These are phyloP conservation scores for Porites cylindrica DNA, from an alignment of 92 coral and sea anemone genomes.

Conservation along the genomic window DNA sequence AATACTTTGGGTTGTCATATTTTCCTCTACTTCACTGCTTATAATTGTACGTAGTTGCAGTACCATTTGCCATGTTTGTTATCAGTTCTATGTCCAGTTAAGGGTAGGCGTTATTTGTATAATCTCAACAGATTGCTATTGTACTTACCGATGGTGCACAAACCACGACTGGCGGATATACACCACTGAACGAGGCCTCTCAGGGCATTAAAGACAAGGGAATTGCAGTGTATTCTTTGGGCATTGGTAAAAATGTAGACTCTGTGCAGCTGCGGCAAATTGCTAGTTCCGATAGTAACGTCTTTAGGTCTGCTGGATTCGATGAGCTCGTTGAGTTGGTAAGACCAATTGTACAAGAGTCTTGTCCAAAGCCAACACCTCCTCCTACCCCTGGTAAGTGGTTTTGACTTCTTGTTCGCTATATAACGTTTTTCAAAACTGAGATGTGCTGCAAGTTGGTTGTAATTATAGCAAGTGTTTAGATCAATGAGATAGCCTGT, in stretches of 20 bases:
- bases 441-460: too few relatives aligned
- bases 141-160: slow-evolving; percentile 70
- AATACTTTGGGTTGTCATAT: too few relatives aligned
- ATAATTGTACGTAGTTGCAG: too few relatives aligned
- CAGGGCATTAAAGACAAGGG: slow-evolving; percentile 61
- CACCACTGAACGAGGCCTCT: slow-evolving; percentile 47
- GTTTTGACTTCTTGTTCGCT: slow-evolving; percentile 2
- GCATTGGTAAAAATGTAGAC: slow-evolving; percentile 50
- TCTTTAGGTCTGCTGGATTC: slow-evolving; percentile 2
- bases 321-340: background rate
- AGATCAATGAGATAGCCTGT: too few relatives aligned
- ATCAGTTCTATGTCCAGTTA: background rate
- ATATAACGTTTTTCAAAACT: too few relatives aligned
- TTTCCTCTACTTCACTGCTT: too few relatives aligned
- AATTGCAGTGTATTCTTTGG: slow-evolving; percentile 51
- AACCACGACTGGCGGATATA: slow-evolving; percentile 40
- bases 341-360: slow-evolving; percentile 25
- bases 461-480: too few relatives aligned
- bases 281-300: slow-evolving; percentile 27
- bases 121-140: slow-evolving; percentile 49
- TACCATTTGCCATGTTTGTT: background rate
- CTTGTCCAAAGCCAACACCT: background rate
- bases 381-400: slow-evolving; percentile 1
- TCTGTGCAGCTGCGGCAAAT: slow-evolving; percentile 43
- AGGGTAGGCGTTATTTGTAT: background rate